A percentile compares a stretch with the other conserved stretches of the same genome.
These are phyloP conservation scores for Apostichopus leukothele DNA, from an alignment of 53 echinoderm and acorn worm species.

Conservation along the genomic window DNA sequence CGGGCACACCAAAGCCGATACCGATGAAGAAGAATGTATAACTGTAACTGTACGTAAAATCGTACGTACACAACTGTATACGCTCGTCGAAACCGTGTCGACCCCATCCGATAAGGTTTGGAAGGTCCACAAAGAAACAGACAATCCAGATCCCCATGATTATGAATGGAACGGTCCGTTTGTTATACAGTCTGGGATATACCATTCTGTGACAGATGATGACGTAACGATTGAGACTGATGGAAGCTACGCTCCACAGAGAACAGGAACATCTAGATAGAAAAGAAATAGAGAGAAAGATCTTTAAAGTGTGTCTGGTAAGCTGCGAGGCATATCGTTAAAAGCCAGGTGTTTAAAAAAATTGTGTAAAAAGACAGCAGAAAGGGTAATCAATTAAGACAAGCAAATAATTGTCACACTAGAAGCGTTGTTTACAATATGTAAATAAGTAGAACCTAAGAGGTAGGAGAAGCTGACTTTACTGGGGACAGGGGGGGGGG, in stretches of 20 bases:
- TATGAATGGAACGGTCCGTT: slow-evolving; percentile 64
- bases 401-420: no score
- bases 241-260: slow-evolving; percentile 76
- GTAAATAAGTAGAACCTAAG: no score
- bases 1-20: slow-evolving; percentile 63
- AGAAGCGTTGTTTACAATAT: no score
- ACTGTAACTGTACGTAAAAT: slow-evolving; percentile 62
- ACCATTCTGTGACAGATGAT: slow-evolving; percentile 67
- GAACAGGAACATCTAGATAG: slow-evolving; percentile 70
- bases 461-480: no score
- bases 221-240: slow-evolving; percentile 84
- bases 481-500: no score
- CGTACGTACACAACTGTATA: slow-evolving; percentile 77
- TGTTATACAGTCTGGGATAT: slow-evolving; percentile 73
- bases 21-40: slow-evolving; percentile 74
- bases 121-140: slow-evolving; percentile 79
- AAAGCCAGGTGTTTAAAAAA: no score
- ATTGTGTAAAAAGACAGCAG: no score
- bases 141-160: slow-evolving; percentile 62
- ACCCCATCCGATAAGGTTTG: slow-evolving; percentile 85
- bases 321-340: no score
- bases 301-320: no score
- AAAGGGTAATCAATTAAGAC: no score
- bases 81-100: slow-evolving; percentile 72
- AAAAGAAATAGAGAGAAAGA: neutral